These are phyloP conservation scores for Imbricaverruca yamaguchii DNA, from an alignment of 2,888 invertebrate genomes.

Conservation along the genomic window DNA sequence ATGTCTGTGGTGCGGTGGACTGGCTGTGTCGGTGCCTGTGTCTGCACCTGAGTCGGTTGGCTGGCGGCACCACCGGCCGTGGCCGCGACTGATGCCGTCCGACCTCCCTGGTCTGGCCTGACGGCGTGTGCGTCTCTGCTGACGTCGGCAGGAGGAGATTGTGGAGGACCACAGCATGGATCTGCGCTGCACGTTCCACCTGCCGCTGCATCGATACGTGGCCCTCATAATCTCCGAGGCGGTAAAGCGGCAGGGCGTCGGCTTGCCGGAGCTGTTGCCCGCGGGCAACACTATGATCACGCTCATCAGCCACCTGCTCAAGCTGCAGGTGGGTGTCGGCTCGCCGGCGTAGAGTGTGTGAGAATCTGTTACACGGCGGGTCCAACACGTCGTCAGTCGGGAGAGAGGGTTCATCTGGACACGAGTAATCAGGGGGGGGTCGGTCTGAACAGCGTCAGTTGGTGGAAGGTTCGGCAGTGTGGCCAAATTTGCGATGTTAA, in stretches of 20 bases:
- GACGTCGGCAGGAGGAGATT: constrained; percentile 17
- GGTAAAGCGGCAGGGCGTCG: constrained; percentile 25
- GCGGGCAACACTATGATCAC: constrained; percentile 27
- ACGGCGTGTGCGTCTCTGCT: neutral
- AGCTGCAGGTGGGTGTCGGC: constrained; percentile 19
- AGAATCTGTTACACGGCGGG: constrained; percentile 24
- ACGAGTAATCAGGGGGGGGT: constrained; percentile 20
- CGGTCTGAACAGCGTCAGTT: neutral
- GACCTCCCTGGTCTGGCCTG: too few relatives aligned
- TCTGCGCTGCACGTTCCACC: constrained; percentile 66
- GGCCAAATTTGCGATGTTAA: too few relatives aligned
- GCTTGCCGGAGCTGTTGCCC: constrained; percentile 27
- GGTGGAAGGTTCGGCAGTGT: neutral
- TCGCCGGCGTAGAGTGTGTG: constrained; percentile 24
- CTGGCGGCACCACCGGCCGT: too few relatives aligned
- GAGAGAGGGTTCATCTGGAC: constrained; percentile 12
- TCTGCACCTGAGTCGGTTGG: too few relatives aligned
- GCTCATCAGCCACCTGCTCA: constrained; percentile 26
- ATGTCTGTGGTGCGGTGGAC: too few relatives aligned
- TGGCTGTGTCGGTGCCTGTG: too few relatives aligned
- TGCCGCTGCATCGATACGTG: constrained; percentile 91
- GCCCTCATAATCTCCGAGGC: constrained; percentile 79
- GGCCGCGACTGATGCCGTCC: too few relatives aligned
- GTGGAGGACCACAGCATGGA: constrained; percentile 20
- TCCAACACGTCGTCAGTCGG: constrained; percentile 19